These are phyloP conservation scores for Helicoverpa assulta DNA, from an alignment of 2,888 invertebrate species.

Conservation along the genomic window DNA sequence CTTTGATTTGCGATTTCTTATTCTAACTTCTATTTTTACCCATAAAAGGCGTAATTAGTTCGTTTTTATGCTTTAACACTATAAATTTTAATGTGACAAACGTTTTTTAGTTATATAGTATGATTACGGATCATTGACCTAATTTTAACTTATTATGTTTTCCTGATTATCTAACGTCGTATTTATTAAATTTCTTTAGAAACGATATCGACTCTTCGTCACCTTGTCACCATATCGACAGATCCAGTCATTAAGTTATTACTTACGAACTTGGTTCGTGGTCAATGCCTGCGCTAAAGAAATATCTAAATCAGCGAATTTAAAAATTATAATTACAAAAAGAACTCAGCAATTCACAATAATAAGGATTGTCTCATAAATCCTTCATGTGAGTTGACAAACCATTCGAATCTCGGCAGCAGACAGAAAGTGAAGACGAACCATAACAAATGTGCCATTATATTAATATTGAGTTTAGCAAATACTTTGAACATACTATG, in stretches of 20 bases:
- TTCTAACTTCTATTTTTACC: background rate
- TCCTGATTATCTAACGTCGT: too few species aligned
- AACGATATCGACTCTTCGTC: too few species aligned
- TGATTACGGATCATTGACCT: too few species aligned
- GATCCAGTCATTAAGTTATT: background rate
- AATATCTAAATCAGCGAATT: background rate
- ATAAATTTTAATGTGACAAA: too few species aligned
- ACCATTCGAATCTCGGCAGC: conserved; percentile 41
- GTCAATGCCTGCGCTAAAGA: background rate
- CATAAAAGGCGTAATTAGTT: background rate
- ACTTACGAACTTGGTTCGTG: too few species aligned
- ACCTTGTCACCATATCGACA: too few species aligned
- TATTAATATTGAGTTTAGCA: background rate
- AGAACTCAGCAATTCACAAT: conserved; percentile 34
- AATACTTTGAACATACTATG: background rate
- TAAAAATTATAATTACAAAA: conserved; percentile 27
- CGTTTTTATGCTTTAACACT: background rate
- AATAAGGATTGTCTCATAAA: conserved; percentile 53
- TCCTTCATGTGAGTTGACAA: conserved; percentile 53
- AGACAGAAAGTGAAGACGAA: conserved; percentile 22
- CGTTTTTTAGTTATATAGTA: too few species aligned
- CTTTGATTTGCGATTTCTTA: conserved; percentile 13
- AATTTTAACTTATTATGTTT: too few species aligned
- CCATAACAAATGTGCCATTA: conserved; percentile 10
- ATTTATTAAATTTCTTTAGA: too few species aligned